A percentile compares a stretch with the other conserved stretches of the same genome.
These are phyloP conservation scores for Serrognathus titanus DNA, from an alignment of 2,888 invertebrate genomes.

Conservation along the genomic window DNA sequence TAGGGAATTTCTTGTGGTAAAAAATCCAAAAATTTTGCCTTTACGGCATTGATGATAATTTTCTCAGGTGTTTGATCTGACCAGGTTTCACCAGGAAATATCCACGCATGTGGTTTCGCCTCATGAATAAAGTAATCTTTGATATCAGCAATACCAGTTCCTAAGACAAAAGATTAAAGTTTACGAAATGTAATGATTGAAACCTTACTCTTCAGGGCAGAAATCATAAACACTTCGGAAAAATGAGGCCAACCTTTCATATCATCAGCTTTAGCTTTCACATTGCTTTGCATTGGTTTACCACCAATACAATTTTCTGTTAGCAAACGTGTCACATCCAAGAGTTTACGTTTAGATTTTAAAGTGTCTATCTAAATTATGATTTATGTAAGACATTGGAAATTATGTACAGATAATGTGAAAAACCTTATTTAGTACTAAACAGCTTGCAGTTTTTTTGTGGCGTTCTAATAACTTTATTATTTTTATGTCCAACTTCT, in stretches of 20 bases:
- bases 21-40: conserved; percentile 80
- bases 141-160: conserved; percentile 42
- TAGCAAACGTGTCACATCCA: conserved; percentile 66
- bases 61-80: conserved; percentile 71
- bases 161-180: conserved; percentile 25
- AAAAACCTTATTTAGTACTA: conserved; percentile 85
- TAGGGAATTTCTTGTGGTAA: conserved; percentile 88
- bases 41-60: conserved; percentile 70
- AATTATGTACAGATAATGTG: background rate
- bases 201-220: conserved; percentile 65
- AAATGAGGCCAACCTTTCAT: conserved; percentile 71
- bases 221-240: conserved; percentile 86
- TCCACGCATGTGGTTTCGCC: conserved; percentile 66
- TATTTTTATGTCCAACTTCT: conserved; percentile 66
- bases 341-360: conserved; percentile 68
- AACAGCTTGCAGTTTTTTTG: conserved; percentile 61
- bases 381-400: background rate
- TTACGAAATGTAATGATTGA: conserved; percentile 53
- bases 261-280: conserved; percentile 22
- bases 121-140: conserved; percentile 62
- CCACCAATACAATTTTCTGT: conserved; percentile 55
- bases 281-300: conserved; percentile 33
- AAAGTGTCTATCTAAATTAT: conserved; percentile 62
- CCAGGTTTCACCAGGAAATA: conserved; percentile 63
- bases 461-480: conserved; percentile 64